These are phyloP conservation scores for Danio kyathit DNA, from an alignment of 2,797 vertebrate genomes.

Conservation along the genomic window DNA sequence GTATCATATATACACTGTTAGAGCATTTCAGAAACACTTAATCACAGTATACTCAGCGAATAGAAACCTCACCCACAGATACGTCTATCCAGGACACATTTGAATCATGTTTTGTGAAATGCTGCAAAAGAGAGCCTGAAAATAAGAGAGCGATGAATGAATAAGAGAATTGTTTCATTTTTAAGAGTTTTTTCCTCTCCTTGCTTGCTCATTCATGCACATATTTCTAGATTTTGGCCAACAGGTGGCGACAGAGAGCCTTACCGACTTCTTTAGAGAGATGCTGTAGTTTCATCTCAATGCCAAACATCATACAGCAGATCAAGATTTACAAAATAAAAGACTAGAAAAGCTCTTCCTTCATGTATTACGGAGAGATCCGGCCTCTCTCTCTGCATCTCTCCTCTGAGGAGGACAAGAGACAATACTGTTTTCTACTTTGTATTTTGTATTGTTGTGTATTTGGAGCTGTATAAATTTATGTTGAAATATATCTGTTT, in stretches of 20 bases:
- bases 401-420: slow-evolving; percentile 47
- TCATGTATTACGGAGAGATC: background rate
- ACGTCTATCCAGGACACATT: slow-evolving; percentile 8
- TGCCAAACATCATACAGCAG: slow-evolving; percentile 33
- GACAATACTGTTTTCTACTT: slow-evolving; percentile 57
- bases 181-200: background rate
- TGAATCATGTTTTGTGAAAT: background rate
- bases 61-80: background rate
- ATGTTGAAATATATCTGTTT: slow-evolving; percentile 36
- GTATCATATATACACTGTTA: background rate
- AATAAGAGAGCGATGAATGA: background rate
- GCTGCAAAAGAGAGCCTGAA: slow-evolving; percentile 17
- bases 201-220: background rate
- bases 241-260: slow-evolving; percentile 46
- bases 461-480: slow-evolving; percentile 53
- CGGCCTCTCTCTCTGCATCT: slow-evolving; percentile 28
- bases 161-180: background rate
- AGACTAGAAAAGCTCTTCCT: slow-evolving; percentile 15
- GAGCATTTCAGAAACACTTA: background rate
- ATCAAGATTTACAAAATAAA: background rate
- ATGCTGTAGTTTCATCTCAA: slow-evolving; percentile 22
- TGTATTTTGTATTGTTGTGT: slow-evolving; percentile 60
- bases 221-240: slow-evolving; percentile 15
- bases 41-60: background rate
- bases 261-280: background rate